These are phyloP conservation scores for Macrosteles quadrilineatus DNA, from an alignment of 1,140 invertebrate species.

Conservation along the genomic window DNA sequence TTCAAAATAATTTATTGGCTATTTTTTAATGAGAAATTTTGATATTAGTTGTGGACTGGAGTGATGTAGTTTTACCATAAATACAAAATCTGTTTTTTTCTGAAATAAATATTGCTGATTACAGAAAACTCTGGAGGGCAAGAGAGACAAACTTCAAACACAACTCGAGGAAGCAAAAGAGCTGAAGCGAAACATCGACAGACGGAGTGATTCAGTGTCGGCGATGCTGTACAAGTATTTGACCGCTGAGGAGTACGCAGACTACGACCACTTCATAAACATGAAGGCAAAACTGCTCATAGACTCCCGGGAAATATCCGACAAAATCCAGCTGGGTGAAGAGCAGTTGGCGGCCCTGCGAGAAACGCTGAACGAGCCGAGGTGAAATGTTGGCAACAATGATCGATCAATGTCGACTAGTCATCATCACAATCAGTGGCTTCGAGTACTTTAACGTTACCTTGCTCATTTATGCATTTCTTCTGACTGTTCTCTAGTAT, in stretches of 20 bases:
- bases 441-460: background rate
- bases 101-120: conserved; percentile 37
- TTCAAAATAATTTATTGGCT: too few relatives aligned
- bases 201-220: conserved; percentile 73
- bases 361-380: conserved; percentile 53
- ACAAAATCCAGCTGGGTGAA: conserved; percentile 84
- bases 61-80: too few relatives aligned
- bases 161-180: conserved; percentile 85
- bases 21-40: too few relatives aligned
- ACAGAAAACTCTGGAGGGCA: conserved; percentile 75
- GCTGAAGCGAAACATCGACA: conserved; percentile 82
- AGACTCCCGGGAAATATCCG: conserved; percentile 80
- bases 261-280: conserved; percentile 87
- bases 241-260: conserved; percentile 71
- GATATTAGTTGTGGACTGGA: too few relatives aligned
- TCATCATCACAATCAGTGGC: background rate
- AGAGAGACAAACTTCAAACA: conserved; percentile 74
- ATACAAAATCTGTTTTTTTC: too few relatives aligned
- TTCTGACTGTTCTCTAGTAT: background rate
- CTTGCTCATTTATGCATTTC: background rate
- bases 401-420: background rate
- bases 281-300: conserved; percentile 91
- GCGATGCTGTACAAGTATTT: conserved; percentile 75
- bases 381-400: conserved; percentile 11
- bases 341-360: conserved; percentile 77